Percentiles rank a stretch among this genome's conserved stretches.
Conservation (phyloP, 2,113 vertebrate species). For the Panurus biarmicus region DNA sequence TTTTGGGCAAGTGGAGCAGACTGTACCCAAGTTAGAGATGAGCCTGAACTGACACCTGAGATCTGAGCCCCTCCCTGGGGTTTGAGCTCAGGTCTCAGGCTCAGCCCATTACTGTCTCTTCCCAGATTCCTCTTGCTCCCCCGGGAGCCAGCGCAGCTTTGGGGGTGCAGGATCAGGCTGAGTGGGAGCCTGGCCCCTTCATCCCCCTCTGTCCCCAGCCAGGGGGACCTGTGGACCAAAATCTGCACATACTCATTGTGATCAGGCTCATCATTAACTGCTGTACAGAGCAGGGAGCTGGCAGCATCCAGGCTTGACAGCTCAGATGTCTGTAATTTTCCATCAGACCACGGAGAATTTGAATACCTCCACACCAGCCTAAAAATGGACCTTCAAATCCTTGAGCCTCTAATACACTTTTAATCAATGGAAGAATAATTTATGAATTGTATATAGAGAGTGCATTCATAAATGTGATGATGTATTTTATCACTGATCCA, state of each 20-base stretch:
- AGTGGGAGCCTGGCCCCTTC: not conserved
- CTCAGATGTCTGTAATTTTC: constrained; percentile 40
- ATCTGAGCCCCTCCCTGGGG: not conserved
- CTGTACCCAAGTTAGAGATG: constrained; percentile 52
- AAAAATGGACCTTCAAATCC: constrained; percentile 69
- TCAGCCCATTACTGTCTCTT: not conserved
- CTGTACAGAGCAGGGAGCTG: constrained; percentile 12
- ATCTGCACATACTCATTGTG: not conserved
- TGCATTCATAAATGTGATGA: constrained; percentile 68
- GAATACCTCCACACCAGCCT: constrained; percentile 75
- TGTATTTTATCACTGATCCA: constrained; percentile 73
- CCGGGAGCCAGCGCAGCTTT: constrained; percentile 1
- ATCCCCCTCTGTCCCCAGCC: not conserved
- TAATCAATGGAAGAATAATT: constrained; percentile 65
- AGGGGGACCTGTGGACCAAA: constrained; percentile 22
- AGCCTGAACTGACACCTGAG: not conserved
- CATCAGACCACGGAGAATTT: constrained; percentile 60
- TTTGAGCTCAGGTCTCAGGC: not conserved
- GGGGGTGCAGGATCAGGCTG: not conserved
- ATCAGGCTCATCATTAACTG: constrained; percentile 41
- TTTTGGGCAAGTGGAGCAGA: constrained; percentile 58
- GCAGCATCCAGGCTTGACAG: not conserved
- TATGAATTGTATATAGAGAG: constrained; percentile 70
- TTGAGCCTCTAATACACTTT: constrained; percentile 68
- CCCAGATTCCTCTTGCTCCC: not conserved